Conservation (phyloP, 1,140 invertebrate species). For the Drosophila orosa region DNA sequence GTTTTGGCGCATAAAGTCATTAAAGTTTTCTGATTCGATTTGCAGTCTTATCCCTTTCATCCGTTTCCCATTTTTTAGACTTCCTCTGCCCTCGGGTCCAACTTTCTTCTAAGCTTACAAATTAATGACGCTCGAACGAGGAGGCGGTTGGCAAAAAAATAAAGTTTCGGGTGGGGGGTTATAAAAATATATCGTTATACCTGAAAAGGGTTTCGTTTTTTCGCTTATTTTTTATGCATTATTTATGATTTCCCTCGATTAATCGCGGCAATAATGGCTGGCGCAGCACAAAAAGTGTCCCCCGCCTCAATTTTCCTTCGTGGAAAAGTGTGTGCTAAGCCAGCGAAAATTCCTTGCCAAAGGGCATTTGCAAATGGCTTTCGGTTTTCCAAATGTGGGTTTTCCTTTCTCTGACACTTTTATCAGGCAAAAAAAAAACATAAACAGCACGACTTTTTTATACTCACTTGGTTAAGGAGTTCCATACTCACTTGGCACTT, state of each 20-base stretch:
- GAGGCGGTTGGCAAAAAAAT: neutral
- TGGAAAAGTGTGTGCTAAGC: conserved; percentile 27
- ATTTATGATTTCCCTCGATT: conserved; percentile 49
- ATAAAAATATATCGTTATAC: conserved; percentile 36
- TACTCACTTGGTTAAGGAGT: neutral
- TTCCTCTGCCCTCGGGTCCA: neutral
- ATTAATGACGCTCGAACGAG: conserved; percentile 49
- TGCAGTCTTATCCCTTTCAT: conserved; percentile 26
- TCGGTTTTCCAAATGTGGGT: conserved; percentile 5
- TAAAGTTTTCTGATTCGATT: conserved; percentile 76
- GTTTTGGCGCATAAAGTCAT: conserved; percentile 77
- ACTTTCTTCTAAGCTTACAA: conserved; percentile 49
- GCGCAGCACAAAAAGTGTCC: conserved; percentile 27
- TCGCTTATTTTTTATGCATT: conserved; percentile 45
- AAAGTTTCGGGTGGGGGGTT: conserved; percentile 10
- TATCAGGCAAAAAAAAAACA: conserved; percentile 34
- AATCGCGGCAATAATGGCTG: conserved; percentile 18
- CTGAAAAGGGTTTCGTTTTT: conserved; percentile 8
- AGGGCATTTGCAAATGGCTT: conserved; percentile 16
- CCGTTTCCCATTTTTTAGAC: conserved; percentile 17
- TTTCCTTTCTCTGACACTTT: conserved; percentile 15
- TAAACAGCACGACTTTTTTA: neutral
- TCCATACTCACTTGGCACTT: too few relatives aligned
- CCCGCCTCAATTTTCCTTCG: neutral
- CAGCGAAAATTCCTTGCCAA: conserved; percentile 22